Base-by-base conservation (phyloP, 1,140 invertebrate species). In the Pachypeltis micranthus region DNA sequence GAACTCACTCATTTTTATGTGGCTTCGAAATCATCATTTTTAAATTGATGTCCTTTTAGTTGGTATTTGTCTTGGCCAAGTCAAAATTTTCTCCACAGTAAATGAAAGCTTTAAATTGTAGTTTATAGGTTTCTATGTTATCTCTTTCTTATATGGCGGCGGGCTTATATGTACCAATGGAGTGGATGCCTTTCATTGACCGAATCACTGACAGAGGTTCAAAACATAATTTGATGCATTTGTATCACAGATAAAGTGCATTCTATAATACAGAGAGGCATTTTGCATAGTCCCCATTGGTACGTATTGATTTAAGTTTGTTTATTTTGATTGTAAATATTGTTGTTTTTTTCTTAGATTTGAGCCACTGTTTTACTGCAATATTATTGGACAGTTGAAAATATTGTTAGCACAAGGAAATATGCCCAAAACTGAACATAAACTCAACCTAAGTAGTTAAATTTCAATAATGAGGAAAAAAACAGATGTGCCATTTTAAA, bases 41-140 rank as follows among this genome's bases (percentile, higher is more conserved):
- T 7, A 39, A 39, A 39, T 39, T 39, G 7, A n/a, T 7, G 7
- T 10, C n/a, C 34, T 39, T 39, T 39, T 39, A 39, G 7, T 7
- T 39, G n/a, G n/a, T 10, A 39, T 39, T 39, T 39, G 34, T 39
- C 34, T n/a, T 10, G n/a, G 7, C 34, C n/a, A n/a, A 10, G 7
- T 39, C 12, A 51, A 51, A 51, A 21, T 21, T 51, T 10, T 51
- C 12, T 51, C 47, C 7, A 51, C 47, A 51, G 19, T 51, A 51
- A 51, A 51, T 51, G 23, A 51, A 39, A 51, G 47, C 47, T 51
- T 51, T 51, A 51, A 51, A 51, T n/a, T n/a, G 47, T 51, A 51
- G 47, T 51, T 51, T 10, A 21, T 51, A 51, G 47, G n/a, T n/a
- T 51, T 51, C 12, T 51, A 21, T 39, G 7, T 51, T 51, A 10